These are phyloP conservation scores for Hiodon alosoides DNA, from an alignment of 2,113 vertebrate species.

Conservation along the genomic window DNA sequence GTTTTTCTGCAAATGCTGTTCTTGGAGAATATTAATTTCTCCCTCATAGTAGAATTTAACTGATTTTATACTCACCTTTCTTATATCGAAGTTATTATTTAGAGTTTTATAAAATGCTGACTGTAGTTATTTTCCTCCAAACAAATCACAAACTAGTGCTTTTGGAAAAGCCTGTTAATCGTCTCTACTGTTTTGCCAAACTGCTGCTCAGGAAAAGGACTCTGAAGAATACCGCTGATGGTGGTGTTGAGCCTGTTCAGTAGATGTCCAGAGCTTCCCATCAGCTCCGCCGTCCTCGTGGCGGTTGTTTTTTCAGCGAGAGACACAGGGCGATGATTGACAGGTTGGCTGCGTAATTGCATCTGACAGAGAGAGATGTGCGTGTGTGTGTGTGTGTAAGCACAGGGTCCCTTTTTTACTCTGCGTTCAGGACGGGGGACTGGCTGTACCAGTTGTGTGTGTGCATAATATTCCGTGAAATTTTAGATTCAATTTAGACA, in stretches of 20 bases:
- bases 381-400: neutral
- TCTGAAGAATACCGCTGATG: neutral
- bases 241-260: neutral
- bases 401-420: no score
- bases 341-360: neutral
- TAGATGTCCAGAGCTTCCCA: conserved; percentile 1
- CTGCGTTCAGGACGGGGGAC: neutral
- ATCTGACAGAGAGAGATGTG: neutral
- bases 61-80: no score
- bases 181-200: neutral
- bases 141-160: neutral
- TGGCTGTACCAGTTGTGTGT: neutral
- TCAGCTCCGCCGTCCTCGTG: neutral
- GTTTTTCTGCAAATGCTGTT: no score
- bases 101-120: neutral
- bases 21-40: no score
- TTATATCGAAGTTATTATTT: neutral
- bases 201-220: neutral
- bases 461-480: neutral
- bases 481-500: no score
- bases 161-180: neutral
- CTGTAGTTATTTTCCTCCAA: neutral
- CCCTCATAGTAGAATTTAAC: no score
- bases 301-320: neutral
- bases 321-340: neutral